phyloP scores from a whole-genome alignment of 2,113 vertebrate genomes.

The Vulpes vulpes region DNA sequence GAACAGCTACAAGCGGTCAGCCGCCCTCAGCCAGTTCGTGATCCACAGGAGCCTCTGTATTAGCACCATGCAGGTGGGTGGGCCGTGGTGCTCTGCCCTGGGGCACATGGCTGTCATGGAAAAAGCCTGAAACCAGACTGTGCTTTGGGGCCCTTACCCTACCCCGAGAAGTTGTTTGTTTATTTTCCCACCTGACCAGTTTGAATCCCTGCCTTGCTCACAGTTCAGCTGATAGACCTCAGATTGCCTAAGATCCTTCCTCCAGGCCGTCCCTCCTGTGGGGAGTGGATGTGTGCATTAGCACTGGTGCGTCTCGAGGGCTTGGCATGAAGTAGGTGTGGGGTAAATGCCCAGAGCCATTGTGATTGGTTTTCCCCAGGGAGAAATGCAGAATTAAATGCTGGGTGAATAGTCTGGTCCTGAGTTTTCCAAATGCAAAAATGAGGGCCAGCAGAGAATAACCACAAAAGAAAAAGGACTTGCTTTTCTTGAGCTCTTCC shows the following conservation, averaged over 20 bases:
- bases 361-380: neutral
- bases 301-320: rapidly evolving
- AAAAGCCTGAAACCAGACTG: rapidly evolving
- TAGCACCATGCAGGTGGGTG: constrained; percentile 97
- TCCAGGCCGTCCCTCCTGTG: neutral
- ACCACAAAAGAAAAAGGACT: rapidly evolving
- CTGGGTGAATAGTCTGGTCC: rapidly evolving
- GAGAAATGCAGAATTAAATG: too few species aligned
- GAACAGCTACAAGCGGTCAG: constrained; percentile 99
- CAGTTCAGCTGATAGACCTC: rapidly evolving
- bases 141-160: rapidly evolving
- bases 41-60: constrained; percentile 98
- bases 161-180: neutral
- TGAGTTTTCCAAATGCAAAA: rapidly evolving
- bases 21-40: constrained; percentile 99
- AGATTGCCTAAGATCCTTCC: neutral
- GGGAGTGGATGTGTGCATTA: rapidly evolving
- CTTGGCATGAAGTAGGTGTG: rapidly evolving
- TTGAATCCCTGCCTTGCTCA: neutral
- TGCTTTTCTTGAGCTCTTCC: rapidly evolving
- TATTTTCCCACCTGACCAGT: neutral
- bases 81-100: neutral
- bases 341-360: neutral
- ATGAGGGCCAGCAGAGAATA: too few species aligned
- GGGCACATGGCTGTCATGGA: rapidly evolving